Evolutionary conservation across 2,888 invertebrate genomes (phyloP).

Genomic region (Lordiphosa andalusiaca): DNA sequence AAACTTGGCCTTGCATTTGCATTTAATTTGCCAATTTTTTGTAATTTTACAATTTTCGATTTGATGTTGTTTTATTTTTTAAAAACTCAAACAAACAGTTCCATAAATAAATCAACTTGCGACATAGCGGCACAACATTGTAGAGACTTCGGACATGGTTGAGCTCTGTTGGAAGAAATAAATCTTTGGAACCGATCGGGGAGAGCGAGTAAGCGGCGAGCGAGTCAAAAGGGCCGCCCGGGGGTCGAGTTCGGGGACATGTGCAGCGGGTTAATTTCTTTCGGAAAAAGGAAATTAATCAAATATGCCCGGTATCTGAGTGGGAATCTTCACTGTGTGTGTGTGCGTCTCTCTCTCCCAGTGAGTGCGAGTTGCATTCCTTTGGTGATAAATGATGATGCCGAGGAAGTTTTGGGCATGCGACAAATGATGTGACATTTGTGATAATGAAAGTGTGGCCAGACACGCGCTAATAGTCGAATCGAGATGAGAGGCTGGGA

Average conservation of each 20-base stretch:
- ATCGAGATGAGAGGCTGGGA: slow-evolving; percentile 13
- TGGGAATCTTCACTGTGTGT: slow-evolving; percentile 20
- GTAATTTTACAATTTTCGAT: no score
- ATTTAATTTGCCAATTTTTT: no score
- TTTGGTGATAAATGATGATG: slow-evolving; percentile 77
- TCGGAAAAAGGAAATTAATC: slow-evolving; percentile 79
- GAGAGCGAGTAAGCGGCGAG: slow-evolving; percentile 1
- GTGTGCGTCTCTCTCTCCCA: slow-evolving; percentile 22
- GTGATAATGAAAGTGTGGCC: slow-evolving; percentile 75
- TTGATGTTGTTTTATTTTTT: background rate
- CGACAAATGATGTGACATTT: slow-evolving; percentile 78
- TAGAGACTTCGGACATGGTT: slow-evolving; percentile 61
- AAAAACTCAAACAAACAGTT: slow-evolving; percentile 37
- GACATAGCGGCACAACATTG: slow-evolving; percentile 24
- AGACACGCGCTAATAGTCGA: slow-evolving; percentile 17
- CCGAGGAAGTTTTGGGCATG: slow-evolving; percentile 43
- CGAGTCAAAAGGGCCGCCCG: slow-evolving; percentile 68
- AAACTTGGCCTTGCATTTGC: no score
- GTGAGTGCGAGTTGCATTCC: slow-evolving; percentile 57
- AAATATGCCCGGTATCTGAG: slow-evolving; percentile 50
- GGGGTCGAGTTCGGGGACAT: slow-evolving; percentile 55
- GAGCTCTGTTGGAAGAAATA: slow-evolving; percentile 72
- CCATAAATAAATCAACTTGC: slow-evolving; percentile 76
- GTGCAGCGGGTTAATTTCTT: slow-evolving; percentile 78
- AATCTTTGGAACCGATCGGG: slow-evolving; percentile 73